Base-by-base conservation (phyloP, 2,888 invertebrate genomes). In the Nudaria mundana region DNA sequence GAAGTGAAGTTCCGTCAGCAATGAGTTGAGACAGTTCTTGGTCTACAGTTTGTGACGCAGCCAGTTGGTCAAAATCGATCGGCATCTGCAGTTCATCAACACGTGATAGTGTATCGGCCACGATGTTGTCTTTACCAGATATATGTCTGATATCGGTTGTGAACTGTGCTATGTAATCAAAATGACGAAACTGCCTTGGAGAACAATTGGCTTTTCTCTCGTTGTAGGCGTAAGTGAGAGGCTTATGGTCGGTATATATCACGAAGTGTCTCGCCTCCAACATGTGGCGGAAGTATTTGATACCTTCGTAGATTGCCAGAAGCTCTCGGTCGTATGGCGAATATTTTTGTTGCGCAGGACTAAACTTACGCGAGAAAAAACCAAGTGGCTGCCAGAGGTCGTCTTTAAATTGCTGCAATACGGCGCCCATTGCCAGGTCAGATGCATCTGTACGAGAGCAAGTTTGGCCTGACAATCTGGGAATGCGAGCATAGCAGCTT, bases 161-260 rank as follows among this genome's bases (percentile, higher is more conserved):
- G n/a, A n/a, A 35, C 10, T 40, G 40, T 1, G 40, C 14, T 1
- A 40, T 40, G 5, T 10, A 35, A 4, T 35, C 40, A 2, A 35
- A 25, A n/a, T n/a, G n/a, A n/a, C n/a, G n/a, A n/a, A n/a, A n/a
- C n/a, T n/a, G n/a, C n/a, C n/a, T n/a, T n/a, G n/a, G n/a, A n/a
- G n/a, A n/a, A n/a, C n/a, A n/a, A n/a, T n/a, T n/a, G n/a, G n/a
- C 6, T 10, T 33, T 33, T 12, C 25, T 14, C 5, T 28, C 6
- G 6, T n/a, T n/a, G n/a, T 41, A 41, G 6, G 38, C 45, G 15
- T 10, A 45, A 15, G 11, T 29, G 2, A 45, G 8, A 1, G 45
- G 45, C 13, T 40, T 45, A 12, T 48, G 45, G 15, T 51, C 44
- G 1, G 47, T 51, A 23, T 29, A 39, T 2, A 44, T n/a, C n/a